Conservation (phyloP, 2,888 invertebrate genomes). For the Eretmocerus hayati region DNA sequence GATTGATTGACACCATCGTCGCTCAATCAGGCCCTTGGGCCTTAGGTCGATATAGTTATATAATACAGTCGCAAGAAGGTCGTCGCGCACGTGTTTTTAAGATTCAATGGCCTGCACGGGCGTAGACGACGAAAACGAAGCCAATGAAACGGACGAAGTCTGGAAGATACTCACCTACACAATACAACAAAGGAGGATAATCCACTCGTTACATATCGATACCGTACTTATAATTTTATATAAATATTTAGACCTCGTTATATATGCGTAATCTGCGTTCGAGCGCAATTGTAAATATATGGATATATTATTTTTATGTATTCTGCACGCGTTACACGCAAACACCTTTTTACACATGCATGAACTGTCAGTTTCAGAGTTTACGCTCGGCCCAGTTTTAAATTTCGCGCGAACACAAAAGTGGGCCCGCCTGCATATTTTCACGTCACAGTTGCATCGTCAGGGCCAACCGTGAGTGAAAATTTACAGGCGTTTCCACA, state of each 20-base stretch:
- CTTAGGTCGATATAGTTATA: background rate
- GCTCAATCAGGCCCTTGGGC: no score
- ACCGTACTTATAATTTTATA: background rate
- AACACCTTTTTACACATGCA: no score
- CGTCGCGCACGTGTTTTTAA: conserved; percentile 4
- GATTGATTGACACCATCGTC: no score
- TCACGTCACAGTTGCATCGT: no score
- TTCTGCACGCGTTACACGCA: no score
- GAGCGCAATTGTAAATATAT: conserved; percentile 42
- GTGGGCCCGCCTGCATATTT: no score
- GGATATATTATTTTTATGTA: background rate
- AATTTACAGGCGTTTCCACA: no score
- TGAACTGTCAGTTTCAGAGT: no score
- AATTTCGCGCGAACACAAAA: no score
- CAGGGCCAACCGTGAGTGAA: no score
- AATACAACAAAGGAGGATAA: conserved; percentile 5
- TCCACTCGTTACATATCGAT: background rate
- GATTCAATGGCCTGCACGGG: background rate
- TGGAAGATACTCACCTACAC: conserved; percentile 12
- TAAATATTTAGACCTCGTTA: conserved; percentile 12
- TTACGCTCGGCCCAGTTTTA: no score
- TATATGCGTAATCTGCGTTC: conserved; percentile 38
- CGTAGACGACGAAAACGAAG: conserved; percentile 10
- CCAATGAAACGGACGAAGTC: conserved; percentile 18
- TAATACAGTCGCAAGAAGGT: conserved; percentile 23